Percentiles rank a stretch among this genome's conserved stretches.
These are phyloP conservation scores for Scalopus aquaticus DNA, from an alignment of 2,113 vertebrate species.

Conservation along the genomic window DNA sequence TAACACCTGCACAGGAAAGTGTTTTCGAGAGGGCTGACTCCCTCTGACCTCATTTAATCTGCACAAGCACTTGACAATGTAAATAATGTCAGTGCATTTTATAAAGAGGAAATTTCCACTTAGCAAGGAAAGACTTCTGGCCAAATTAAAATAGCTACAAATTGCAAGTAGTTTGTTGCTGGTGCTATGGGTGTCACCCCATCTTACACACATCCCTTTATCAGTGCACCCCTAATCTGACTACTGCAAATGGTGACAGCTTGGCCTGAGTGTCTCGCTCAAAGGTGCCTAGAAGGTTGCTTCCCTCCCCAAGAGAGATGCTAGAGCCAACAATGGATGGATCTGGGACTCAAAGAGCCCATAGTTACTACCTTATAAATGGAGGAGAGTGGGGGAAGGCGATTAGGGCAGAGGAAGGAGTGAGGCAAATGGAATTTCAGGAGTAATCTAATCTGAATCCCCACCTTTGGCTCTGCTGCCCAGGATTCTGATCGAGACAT, in stretches of 20 bases:
- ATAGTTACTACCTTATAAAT: background rate
- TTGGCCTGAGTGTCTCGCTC: background rate
- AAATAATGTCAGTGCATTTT: background rate
- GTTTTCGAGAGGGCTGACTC: background rate
- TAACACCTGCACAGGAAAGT: background rate
- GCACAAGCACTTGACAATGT: background rate
- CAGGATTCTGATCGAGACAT: background rate
- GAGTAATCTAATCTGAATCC: background rate
- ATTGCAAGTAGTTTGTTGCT: background rate
- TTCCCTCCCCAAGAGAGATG: background rate
- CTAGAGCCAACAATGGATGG: background rate
- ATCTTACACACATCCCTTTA: background rate
- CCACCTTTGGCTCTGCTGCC: background rate
- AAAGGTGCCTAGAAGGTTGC: background rate
- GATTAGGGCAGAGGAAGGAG: background rate
- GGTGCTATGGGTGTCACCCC: accelerated
- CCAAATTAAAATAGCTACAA: background rate
- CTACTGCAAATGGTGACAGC: no score
- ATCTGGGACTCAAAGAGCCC: background rate
- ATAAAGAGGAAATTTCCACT: background rate
- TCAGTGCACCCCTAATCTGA: background rate
- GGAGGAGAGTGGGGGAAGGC: background rate
- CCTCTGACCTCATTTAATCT: background rate
- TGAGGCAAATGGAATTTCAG: background rate
- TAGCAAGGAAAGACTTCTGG: background rate